Evolutionary conservation across 2,888 invertebrate species (phyloP), one percentile per base, ranked within the genome.

Genomic region (Lutraria lutraria): DNA sequence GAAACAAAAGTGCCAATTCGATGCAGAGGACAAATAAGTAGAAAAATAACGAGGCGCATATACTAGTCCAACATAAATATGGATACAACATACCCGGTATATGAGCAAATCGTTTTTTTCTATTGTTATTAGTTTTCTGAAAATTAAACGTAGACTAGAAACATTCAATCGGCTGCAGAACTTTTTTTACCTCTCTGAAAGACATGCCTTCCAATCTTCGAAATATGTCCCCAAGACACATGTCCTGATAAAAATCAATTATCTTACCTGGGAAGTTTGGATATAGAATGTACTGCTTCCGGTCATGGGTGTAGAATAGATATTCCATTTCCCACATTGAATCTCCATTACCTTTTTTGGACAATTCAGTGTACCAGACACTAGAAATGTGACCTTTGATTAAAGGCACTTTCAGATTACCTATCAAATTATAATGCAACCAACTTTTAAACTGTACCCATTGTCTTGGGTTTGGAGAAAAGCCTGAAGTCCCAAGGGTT

Each of bases 321-420:
- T 85, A 83, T 60, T 85, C 87, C 89, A 90, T 89, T 19, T 88
- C 88, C 90, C 90, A 90, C 80, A 89, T 87, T 25, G 82, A 60
- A 76, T 90, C 88, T 25, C n/a, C 81, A 31, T 79, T 86, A 0
- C 56, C 68, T 43, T 19, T 53, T 8, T 31, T 53, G 16, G 53
- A 0, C 34, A 89, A 85, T 1, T 34, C 10, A 56, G 25, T 63
- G 29, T 91, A 91, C 91, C 91, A 91, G 8, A 0, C 15, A 6
- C 72, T 43, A 16, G 89, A 76, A 0, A 89, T 60, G 43, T 88
- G 81, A 19, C 81, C 29, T 6, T 85, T 81, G 12, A 89, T 81
- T 19, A 85, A 56, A 0, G 91, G 89, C 34, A 86, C 76, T 52
- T 15, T 0, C 31, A 80, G 34, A 0, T 76, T 56, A 52, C 86